Evolutionary conservation across 2,888 invertebrate genomes (phyloP).

Genomic region (Timema cristinae): DNA sequence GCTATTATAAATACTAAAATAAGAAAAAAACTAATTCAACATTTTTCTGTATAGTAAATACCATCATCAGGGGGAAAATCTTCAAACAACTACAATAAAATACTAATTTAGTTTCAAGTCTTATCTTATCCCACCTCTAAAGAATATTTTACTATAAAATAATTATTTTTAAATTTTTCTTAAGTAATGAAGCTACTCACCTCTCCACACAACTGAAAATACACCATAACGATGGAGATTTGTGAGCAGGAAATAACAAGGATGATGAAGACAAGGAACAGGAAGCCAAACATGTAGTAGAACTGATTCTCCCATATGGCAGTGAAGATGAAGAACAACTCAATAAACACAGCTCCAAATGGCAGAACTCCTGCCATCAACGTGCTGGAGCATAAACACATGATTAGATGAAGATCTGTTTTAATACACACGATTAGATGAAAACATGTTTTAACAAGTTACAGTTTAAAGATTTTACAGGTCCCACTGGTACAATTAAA

Average conservation of each 20-base stretch:
- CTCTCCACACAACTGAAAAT: slow-evolving; percentile 98
- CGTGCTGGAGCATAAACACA: slow-evolving; percentile 71
- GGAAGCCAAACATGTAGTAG: slow-evolving; percentile 96
- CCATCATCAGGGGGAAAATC: too few relatives aligned
- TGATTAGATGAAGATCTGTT: too few relatives aligned
- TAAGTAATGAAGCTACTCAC: slow-evolving; percentile 51
- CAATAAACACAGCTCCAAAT: slow-evolving; percentile 98
- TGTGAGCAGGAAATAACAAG: slow-evolving; percentile 94
- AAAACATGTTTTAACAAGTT: too few relatives aligned
- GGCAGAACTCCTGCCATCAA: slow-evolving; percentile 96
- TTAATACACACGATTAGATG: too few relatives aligned
- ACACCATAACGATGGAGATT: slow-evolving; percentile 97
- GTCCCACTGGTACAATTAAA: too few relatives aligned
- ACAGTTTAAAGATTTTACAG: too few relatives aligned
- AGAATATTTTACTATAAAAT: background rate
- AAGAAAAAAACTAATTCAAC: too few relatives aligned
- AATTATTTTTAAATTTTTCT: background rate
- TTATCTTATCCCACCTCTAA: too few relatives aligned
- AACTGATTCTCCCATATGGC: slow-evolving; percentile 99
- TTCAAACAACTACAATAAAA: too few relatives aligned
- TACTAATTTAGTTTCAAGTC: too few relatives aligned
- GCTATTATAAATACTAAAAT: too few relatives aligned
- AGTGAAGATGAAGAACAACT: slow-evolving; percentile 95
- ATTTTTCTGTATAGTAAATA: too few relatives aligned
- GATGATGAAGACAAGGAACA: slow-evolving; percentile 95